phyloP scores from a whole-genome alignment of 1,140 invertebrate species.

The Bilobella aurantiaca region DNA sequence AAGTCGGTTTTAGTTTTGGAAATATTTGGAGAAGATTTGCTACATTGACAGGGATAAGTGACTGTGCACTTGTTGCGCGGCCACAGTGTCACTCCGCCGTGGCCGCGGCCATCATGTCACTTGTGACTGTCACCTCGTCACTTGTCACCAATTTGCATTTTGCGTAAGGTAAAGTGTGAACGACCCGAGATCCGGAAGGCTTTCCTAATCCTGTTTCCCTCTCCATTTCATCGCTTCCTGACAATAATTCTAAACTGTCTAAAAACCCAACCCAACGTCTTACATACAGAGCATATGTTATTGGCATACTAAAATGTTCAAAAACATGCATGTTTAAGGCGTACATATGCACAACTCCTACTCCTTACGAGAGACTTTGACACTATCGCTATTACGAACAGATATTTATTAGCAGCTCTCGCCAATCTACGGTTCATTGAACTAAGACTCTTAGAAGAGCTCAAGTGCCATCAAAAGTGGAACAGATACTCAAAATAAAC shows the following conservation, averaged over 20 bases:
- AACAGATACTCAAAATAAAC: too few relatives aligned
- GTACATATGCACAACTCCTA: slow-evolving; percentile 1
- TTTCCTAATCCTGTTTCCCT: slow-evolving; percentile 1
- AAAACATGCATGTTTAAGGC: not conserved
- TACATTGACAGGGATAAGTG: too few relatives aligned
- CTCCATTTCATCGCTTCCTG: slow-evolving; percentile 2
- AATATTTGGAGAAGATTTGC: too few relatives aligned
- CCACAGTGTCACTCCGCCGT: too few relatives aligned
- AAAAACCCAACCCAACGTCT: not conserved
- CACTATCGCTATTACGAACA: not conserved
- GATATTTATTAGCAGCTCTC: not conserved
- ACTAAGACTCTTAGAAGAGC: not conserved
- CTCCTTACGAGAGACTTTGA: not conserved
- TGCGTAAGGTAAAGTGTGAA: not conserved
- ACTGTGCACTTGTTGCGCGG: too few relatives aligned
- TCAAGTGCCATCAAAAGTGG: not conserved
- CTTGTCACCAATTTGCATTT: not conserved
- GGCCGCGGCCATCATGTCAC: too few relatives aligned
- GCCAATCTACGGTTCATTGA: not conserved
- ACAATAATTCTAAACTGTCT: not conserved
- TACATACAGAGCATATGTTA: not conserved
- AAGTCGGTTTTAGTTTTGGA: too few relatives aligned
- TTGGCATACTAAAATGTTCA: not conserved
- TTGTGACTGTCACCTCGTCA: not conserved
- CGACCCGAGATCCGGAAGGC: not conserved